phyloP scores from a whole-genome alignment of 2,113 vertebrate genomes.

The Pedetes capensis region DNA sequence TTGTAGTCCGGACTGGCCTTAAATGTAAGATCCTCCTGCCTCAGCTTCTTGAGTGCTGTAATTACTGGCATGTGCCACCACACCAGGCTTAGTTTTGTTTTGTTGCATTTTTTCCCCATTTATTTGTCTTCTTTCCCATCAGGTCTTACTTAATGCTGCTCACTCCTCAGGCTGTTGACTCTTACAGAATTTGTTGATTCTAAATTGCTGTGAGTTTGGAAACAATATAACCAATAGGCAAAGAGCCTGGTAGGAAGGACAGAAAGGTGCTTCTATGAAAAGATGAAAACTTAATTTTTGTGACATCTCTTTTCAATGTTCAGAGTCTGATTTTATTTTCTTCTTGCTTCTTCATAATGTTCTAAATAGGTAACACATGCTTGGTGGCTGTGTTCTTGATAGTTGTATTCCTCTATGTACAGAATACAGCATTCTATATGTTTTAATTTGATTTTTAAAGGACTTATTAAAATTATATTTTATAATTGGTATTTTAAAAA shows the following conservation, averaged over 20 bases:
- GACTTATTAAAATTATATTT: constrained; percentile 4
- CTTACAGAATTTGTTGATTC: not conserved
- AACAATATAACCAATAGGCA: not conserved
- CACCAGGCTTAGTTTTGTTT: not conserved
- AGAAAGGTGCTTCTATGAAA: not conserved
- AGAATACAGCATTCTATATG: not conserved
- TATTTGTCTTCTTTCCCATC: not conserved
- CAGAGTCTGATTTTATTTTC: not conserved
- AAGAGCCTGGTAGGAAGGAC: not conserved
- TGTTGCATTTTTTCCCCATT: not conserved
- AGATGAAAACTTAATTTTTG: not conserved
- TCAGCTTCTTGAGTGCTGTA: not conserved
- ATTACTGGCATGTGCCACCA: not conserved
- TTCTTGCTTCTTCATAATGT: not conserved
- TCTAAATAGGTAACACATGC: not conserved
- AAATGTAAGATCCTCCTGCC: not conserved
- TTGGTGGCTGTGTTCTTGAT: not conserved
- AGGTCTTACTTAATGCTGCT: not conserved
- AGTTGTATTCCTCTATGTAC: not conserved
- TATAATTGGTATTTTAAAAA: not conserved
- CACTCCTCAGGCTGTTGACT: not conserved
- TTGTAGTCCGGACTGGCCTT: not conserved
- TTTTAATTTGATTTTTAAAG: not conserved
- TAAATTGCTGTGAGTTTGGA: constrained; percentile 19
- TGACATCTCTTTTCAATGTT: not conserved